Evolutionary conservation across 1,140 invertebrate species (phyloP).

Genomic region (Oedothorax gibbosus): DNA sequence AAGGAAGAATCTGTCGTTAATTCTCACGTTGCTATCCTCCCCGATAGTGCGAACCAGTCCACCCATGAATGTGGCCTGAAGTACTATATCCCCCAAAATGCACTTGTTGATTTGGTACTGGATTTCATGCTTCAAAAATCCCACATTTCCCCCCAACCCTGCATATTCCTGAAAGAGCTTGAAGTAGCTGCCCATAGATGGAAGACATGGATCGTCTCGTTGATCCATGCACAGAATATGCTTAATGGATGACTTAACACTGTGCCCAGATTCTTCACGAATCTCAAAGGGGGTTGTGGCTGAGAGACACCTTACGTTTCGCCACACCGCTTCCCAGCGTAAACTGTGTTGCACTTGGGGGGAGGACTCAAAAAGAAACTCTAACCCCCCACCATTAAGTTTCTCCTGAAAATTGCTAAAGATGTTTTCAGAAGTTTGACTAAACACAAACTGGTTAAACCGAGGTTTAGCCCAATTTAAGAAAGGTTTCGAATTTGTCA

Average conservation of each 20-base stretch:
- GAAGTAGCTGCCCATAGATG: slow-evolving; percentile 77
- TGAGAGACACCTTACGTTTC: slow-evolving; percentile 77
- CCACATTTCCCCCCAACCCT: slow-evolving; percentile 87
- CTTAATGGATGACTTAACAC: slow-evolving; percentile 84
- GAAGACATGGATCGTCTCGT: slow-evolving; percentile 83
- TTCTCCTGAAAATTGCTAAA: slow-evolving; percentile 81
- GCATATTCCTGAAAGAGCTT: slow-evolving; percentile 80
- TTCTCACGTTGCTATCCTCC: slow-evolving; percentile 72
- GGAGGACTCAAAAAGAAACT: slow-evolving; percentile 66
- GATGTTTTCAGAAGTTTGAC: slow-evolving; percentile 74
- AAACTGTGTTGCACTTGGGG: slow-evolving; percentile 78
- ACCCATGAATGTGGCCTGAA: slow-evolving; percentile 69
- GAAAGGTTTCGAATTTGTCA: slow-evolving; percentile 82
- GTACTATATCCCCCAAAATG: slow-evolving; percentile 66
- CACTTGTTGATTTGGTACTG: slow-evolving; percentile 81
- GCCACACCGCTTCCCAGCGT: slow-evolving; percentile 84
- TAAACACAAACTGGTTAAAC: slow-evolving; percentile 58
- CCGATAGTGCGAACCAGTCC: slow-evolving; percentile 47
- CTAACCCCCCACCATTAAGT: slow-evolving; percentile 68
- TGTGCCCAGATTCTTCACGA: slow-evolving; percentile 84
- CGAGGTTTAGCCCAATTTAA: slow-evolving; percentile 63
- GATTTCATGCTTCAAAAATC: slow-evolving; percentile 86
- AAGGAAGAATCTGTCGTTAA: slow-evolving; percentile 86
- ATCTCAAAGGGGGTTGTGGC: slow-evolving; percentile 80
- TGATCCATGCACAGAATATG: slow-evolving; percentile 83